Conservation (phyloP, 1,140 invertebrate species). For the Neodiprion virginianus region DNA sequence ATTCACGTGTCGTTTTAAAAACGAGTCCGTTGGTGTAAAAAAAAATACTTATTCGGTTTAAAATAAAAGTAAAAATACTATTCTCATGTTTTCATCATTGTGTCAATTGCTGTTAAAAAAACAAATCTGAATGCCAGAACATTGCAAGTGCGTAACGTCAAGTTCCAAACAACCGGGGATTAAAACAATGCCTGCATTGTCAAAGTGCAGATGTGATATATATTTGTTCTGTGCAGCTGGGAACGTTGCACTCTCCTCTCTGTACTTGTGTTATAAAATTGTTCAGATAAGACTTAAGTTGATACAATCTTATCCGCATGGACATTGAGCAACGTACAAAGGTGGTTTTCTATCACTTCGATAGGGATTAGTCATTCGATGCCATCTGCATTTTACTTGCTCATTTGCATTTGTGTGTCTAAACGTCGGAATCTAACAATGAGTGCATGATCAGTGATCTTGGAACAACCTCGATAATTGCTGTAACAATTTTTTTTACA, state of each 20-base stretch:
- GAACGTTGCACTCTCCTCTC: slow-evolving; percentile 1
- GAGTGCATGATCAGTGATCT: not conserved
- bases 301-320: slow-evolving; percentile 9
- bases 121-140: no score
- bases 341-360: not conserved
- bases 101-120: no score
- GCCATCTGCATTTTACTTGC: not conserved
- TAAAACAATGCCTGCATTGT: not conserved
- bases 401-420: not conserved
- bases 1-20: no score
- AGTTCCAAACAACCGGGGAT: not conserved
- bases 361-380: not conserved
- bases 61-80: no score
- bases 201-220: slow-evolving; percentile 1
- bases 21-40: no score
- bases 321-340: slow-evolving; percentile 13
- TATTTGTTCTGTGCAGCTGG: not conserved
- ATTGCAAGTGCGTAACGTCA: no score
- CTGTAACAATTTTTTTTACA: no score
- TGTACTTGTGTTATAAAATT: not conserved
- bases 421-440: not conserved
- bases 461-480: not conserved
- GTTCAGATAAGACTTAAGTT: not conserved
- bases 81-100: no score
- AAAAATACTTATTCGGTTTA: no score